Conservation (phyloP, 1,140 invertebrate species). For the Pantala flavescens region DNA sequence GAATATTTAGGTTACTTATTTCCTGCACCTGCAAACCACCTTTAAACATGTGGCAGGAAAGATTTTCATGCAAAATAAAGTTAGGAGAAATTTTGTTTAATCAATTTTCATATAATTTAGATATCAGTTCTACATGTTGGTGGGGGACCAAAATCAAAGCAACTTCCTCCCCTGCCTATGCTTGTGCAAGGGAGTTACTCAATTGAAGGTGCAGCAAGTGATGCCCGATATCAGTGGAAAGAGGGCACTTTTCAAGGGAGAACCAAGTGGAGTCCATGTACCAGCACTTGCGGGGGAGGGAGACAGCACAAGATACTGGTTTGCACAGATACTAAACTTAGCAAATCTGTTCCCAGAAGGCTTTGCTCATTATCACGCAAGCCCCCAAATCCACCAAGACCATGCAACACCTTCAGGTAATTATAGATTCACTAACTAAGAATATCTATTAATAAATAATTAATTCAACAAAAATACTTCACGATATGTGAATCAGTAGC, state of each 20-base stretch:
- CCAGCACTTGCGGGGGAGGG: constrained; percentile 44
- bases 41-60: too few species aligned
- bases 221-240: constrained; percentile 26
- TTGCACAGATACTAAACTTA: constrained; percentile 39
- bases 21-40: too few species aligned
- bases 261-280: constrained; percentile 42
- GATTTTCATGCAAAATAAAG: too few species aligned
- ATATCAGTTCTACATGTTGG: too few species aligned
- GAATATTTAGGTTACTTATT: too few species aligned
- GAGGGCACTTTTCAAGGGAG: background rate
- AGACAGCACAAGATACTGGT: constrained; percentile 37
- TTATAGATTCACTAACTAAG: background rate
- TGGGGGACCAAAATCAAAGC: too few species aligned
- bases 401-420: constrained; percentile 43
- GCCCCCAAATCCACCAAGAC: constrained; percentile 33
- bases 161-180: constrained; percentile 22
- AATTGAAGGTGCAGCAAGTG: constrained; percentile 41
- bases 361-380: constrained; percentile 37
- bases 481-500: too few species aligned
- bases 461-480: constrained; percentile 15
- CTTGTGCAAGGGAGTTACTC: constrained; percentile 29
- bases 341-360: constrained; percentile 37
- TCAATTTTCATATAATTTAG: too few species aligned
- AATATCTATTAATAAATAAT: background rate
- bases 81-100: too few species aligned